Base-by-base conservation (phyloP, 2,888 invertebrate genomes). In the Agrotis clavis region DNA sequence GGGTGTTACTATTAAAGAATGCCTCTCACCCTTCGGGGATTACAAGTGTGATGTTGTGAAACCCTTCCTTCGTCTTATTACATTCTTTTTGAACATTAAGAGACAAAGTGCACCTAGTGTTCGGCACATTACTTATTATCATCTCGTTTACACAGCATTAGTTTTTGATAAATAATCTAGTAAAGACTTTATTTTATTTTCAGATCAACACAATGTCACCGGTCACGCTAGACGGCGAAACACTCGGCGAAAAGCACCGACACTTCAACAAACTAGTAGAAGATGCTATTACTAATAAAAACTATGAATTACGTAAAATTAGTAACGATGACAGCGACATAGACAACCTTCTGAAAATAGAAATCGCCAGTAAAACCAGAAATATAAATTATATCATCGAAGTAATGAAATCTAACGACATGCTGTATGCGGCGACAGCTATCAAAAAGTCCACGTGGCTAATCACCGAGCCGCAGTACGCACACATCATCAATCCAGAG, bases 401-500 rank as follows among this genome's bases (percentile, higher is more conserved):
- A 45, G 88, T 91, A 50, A 78, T 94, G 0, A 92, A 93, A 75
- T 89, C 88, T 45, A 86, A 91, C 45, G 94, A 95, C 78, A 90
- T 92, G 89, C 80, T 95, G 50, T 94, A 92, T 73, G 91, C 92
- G 6, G 90, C 94, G 11, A 89, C 90, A 83, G 94, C 91, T n/a
- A 90, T 95, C 50, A 94, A 93, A 72, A 85, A 88, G 56, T 88
- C 90, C 51, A 80, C 85, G 16, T 94, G 95, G 95, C 82, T 95
- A 11, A 86, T 95, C 50, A 92, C 90, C 1, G 93, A 94, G 35
- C 78, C 85, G 7, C 83, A 92, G 68, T 93, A 93, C 73, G 88
- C 90, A 5, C 80, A 92, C 76, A 89, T 95, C 62, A 88, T 95
- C 61, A 94, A 95, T 74, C 94, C 94, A 5, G 82, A 91, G 54